A percentile compares a stretch with the other conserved stretches of the same genome.
phyloP scores from a whole-genome alignment of 2,113 vertebrate species.

The Danionella cerebrum region DNA sequence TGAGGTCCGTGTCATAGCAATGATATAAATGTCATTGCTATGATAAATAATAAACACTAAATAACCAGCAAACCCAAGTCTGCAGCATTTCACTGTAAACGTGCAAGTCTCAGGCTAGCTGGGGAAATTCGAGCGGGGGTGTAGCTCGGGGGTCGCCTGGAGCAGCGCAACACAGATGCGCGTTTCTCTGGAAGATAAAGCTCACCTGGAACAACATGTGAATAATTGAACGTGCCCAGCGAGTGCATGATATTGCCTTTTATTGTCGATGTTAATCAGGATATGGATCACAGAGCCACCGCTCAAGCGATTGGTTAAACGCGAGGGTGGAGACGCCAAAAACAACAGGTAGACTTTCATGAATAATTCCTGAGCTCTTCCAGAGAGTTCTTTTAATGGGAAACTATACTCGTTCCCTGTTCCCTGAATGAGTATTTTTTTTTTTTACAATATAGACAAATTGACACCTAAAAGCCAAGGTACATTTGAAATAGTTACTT shows the following conservation, averaged over 20 bases:
- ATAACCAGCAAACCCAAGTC: too few species aligned
- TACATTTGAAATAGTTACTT: too few species aligned
- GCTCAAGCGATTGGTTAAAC: conserved; percentile 50
- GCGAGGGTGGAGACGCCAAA: conserved; percentile 41
- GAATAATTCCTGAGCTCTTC: conserved; percentile 54
- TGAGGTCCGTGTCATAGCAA: too few species aligned
- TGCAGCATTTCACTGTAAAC: too few species aligned
- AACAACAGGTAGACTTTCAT: conserved; percentile 52
- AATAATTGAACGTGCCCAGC: conserved; percentile 60
- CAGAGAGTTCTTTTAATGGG: conserved; percentile 24
- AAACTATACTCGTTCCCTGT: too few species aligned
- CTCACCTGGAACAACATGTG: conserved; percentile 48
- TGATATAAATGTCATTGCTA: too few species aligned
- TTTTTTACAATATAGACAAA: too few species aligned
- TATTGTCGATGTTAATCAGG: conserved; percentile 40
- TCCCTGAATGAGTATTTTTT: too few species aligned
- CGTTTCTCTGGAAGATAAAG: conserved; percentile 48
- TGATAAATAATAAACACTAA: too few species aligned
- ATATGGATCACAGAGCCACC: conserved; percentile 38
- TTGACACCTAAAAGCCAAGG: too few species aligned
- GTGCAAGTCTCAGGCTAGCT: too few species aligned
- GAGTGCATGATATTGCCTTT: conserved; percentile 56
- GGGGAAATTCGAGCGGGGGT: conserved; percentile 47
- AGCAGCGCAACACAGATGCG: conserved; percentile 47
- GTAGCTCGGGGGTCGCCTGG: conserved; percentile 29